Percentiles rank a stretch among this genome's conserved stretches.
phyloP scores from a whole-genome alignment of 1,140 invertebrate genomes.

The Drosophila suzukii region DNA sequence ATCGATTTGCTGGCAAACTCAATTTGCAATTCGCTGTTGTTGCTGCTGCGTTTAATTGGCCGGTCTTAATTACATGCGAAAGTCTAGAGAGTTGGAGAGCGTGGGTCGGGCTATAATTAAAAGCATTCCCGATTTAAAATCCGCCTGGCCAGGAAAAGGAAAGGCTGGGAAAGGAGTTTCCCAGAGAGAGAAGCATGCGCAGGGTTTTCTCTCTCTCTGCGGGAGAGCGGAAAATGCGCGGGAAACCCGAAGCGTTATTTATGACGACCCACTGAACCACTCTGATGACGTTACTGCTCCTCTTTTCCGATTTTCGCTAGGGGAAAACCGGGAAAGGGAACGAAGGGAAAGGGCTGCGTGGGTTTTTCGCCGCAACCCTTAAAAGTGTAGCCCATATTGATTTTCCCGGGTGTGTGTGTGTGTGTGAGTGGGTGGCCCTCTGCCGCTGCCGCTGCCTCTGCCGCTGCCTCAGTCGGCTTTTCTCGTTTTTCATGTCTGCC shows the following conservation, averaged over 20 bases:
- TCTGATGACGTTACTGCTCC: constrained; percentile 55
- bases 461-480: constrained; percentile 44
- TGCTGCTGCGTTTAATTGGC: constrained; percentile 54
- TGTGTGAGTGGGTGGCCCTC: constrained; percentile 13
- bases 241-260: constrained; percentile 70
- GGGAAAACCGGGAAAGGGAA: background rate
- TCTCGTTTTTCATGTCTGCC: constrained; percentile 68
- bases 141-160: constrained; percentile 1
- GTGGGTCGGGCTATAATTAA: constrained; percentile 34
- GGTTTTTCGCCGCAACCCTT: constrained; percentile 79
- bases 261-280: constrained; percentile 81
- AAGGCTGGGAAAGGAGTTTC: background rate
- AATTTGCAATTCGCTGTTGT: constrained; percentile 34
- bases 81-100: constrained; percentile 2
- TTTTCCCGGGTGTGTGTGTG: constrained; percentile 47
- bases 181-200: constrained; percentile 21
- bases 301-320: constrained; percentile 4
- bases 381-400: constrained; percentile 80
- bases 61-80: constrained; percentile 51
- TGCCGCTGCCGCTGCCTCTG: constrained; percentile 18
- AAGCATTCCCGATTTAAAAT: constrained; percentile 47
- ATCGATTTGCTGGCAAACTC: constrained; percentile 59
- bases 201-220: constrained; percentile 3
- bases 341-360: constrained; percentile 32
- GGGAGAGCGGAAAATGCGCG: constrained; percentile 71